Percentiles rank a stretch among this genome's conserved stretches.
Evolutionary conservation across 2,113 vertebrate genomes (phyloP).

Genomic region (Tachysurus fulvidraco): DNA sequence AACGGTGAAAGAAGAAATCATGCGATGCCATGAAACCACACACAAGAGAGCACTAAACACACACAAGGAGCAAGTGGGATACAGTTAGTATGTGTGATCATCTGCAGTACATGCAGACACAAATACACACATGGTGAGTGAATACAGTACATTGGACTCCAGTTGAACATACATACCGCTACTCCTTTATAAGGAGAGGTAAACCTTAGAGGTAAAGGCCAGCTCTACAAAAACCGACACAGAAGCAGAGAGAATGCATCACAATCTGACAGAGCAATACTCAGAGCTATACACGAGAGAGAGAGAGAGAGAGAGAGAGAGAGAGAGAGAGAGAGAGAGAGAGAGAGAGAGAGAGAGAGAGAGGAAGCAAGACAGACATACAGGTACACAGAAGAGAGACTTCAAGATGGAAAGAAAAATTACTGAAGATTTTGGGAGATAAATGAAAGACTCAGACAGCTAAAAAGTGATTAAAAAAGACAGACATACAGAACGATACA

Average conservation of each 20-base stretch:
- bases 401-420: not conserved
- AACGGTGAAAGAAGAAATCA: slow-evolving; percentile 43
- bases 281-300: not conserved
- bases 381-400: not conserved
- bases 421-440: not conserved
- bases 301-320: not conserved
- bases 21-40: slow-evolving; percentile 43
- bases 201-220: slow-evolving; percentile 94
- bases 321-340: not conserved
- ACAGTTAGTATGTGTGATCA: slow-evolving; percentile 37
- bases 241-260: slow-evolving; percentile 60
- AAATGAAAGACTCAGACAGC: not conserved
- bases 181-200: slow-evolving; percentile 90
- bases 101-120: slow-evolving; percentile 64
- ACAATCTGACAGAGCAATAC: slow-evolving; percentile 21
- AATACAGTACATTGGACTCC: slow-evolving; percentile 10
- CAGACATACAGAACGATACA: not conserved
- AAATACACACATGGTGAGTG: slow-evolving; percentile 27
- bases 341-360: not conserved
- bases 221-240: slow-evolving; percentile 85
- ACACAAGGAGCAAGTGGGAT: slow-evolving; percentile 1
- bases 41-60: slow-evolving; percentile 34
- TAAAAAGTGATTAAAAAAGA: not conserved
- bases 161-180: slow-evolving; percentile 83
- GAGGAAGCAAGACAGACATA: not conserved